Evolutionary conservation across 2,888 invertebrate genomes (phyloP), one percentile per base, ranked within the genome.

Genomic region (Caenorhabditis imperialis): DNA sequence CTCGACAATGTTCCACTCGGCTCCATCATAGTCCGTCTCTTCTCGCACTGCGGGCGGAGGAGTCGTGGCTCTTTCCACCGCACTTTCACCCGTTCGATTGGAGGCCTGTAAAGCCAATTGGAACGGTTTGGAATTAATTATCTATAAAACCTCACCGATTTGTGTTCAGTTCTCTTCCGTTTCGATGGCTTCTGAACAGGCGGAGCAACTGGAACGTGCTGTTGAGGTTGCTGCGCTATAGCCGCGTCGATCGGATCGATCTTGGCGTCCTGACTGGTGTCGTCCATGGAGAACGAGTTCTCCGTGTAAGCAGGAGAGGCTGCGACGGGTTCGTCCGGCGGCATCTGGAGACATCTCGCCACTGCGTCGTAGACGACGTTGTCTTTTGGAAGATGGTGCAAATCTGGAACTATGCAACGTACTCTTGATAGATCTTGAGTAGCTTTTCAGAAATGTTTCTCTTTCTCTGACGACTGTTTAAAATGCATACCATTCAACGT

Each of bases 1-100:
- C 89, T 97, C 96, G 88, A 93, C 92, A 70, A 94, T 92, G 78
- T 93, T 91, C 96, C 96, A 97, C 83, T 95, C 95, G 72, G 93
- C 93, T 82, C 92, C 91, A 71, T 92, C 80, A 23, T 72, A 78
- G 42, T 80, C 78, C 2, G 35, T 10, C 14, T 76, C 79, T 35
- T 79, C 81, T 16, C 63, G 50, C 16, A 58, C 40, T 23, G 73
- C 23, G 6, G 63, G 37, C 23, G 78, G 75, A 14, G 78, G 78
- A 1, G 78, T 71, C 4, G 69, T 70, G 6, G 78, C 63, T 23
- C 72, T 55, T 33, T 58, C 47, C 20, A 63, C 61, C 3, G 35
- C 44, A 16, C n/a, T 30, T 42, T 65, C 65, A 7, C 23, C 37
- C 18, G 25, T 55, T 8, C 48, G 30, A 18, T 27, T 45, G 10